These are phyloP conservation scores for Lasaia peninsularis DNA, from an alignment of 1,140 invertebrate genomes.

Conservation along the genomic window DNA sequence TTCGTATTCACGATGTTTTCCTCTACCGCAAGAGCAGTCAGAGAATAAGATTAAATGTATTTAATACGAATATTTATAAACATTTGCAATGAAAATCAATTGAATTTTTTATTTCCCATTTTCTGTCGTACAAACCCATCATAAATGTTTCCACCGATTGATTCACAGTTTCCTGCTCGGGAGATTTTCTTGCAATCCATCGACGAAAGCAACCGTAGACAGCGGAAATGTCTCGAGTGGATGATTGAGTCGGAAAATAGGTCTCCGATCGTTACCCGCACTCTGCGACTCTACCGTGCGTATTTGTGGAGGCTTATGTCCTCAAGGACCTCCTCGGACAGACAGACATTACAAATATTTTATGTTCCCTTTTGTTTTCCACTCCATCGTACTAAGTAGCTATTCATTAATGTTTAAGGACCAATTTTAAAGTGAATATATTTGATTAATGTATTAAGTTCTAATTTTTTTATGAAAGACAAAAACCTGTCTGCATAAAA, in stretches of 20 bases:
- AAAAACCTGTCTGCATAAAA: too few species aligned
- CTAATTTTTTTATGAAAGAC: too few species aligned
- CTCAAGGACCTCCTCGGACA: slow-evolving; percentile 8
- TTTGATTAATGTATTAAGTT: not conserved
- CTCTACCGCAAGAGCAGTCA: too few species aligned
- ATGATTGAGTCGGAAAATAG: slow-evolving; percentile 63
- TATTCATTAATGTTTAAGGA: not conserved
- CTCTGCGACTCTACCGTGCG: slow-evolving; percentile 26
- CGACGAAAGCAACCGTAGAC: slow-evolving; percentile 35
- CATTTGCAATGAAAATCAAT: not conserved
- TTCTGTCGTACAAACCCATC: not conserved
- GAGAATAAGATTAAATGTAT: too few species aligned
- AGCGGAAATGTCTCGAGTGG: slow-evolving; percentile 59
- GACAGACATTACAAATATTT: slow-evolving; percentile 5
- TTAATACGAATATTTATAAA: too few species aligned
- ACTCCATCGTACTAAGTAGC: slow-evolving; percentile 6
- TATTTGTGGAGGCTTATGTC: slow-evolving; percentile 28
- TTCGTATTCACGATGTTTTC: too few species aligned
- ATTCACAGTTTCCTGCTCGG: slow-evolving; percentile 26
- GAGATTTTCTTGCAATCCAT: slow-evolving; percentile 36
- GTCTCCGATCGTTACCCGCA: slow-evolving; percentile 34
- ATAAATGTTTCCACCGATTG: slow-evolving; percentile 31
- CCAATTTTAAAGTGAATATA: not conserved
- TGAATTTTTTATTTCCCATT: not conserved
- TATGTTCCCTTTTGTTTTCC: slow-evolving; percentile 20